Evolutionary conservation across 2,888 invertebrate genomes (phyloP), one percentile per base, ranked within the genome.

Genomic region (Luperina testacea): DNA sequence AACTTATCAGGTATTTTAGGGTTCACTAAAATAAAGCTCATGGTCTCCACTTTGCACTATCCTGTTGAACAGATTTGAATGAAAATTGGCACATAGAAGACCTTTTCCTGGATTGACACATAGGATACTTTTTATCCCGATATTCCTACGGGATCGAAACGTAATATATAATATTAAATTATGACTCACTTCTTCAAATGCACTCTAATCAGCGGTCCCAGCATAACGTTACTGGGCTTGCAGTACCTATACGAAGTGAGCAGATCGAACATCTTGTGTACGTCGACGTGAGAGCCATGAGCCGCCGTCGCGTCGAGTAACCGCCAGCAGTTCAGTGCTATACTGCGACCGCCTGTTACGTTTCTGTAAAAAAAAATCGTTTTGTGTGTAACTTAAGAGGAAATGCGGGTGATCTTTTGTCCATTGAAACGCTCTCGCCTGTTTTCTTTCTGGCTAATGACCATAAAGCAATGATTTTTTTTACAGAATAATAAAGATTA

Each of bases 121-220:
- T 38, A 38, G 38, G 38, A 38, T 38, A 38, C 38, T 38, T 38
- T 38, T 38, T 4, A 38, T 38, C 38, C 38, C 38, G 38, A 38
- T 38, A 38, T 38, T 38, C 38, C 38, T 4, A 38, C 38, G 38
- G 38, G 38, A 38, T 38, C n/a, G n/a, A n/a, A n/a, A n/a, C n/a
- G n/a, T n/a, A n/a, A n/a, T n/a, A n/a, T n/a, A n/a, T 7, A 32
- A 32, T 63, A 63, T 20, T 32, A 63, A 63, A 32, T 32, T 0
- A 64, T 9, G 0, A 97, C 96, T 85, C 92, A 97, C 96, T 95
- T 97, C 38, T 97, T 96, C 72, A 98, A 91, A 92, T 97, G 97
- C 76, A 96, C 97, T n/a, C 97, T 94, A 20, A 98, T 93, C 17
- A 98, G 90, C 0, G 98, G 97, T 0, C 98, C 98, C 11, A 98